phyloP scores from a whole-genome alignment of 2,888 invertebrate species.

The Empis stercorea region DNA sequence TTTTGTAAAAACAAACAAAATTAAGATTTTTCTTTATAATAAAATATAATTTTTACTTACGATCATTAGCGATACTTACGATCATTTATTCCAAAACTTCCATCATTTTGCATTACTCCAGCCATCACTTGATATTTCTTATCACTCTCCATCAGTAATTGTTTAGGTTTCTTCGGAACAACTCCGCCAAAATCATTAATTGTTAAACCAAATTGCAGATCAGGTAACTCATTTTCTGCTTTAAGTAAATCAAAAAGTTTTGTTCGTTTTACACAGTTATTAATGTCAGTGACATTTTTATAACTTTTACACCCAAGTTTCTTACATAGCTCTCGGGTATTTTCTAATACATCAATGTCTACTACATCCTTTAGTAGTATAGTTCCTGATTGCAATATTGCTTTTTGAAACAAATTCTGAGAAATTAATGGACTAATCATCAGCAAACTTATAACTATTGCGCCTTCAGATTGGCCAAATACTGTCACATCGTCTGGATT shows the following conservation, averaged over 20 bases:
- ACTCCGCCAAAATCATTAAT: constrained; percentile 19
- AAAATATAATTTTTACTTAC: too few species aligned
- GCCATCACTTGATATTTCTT: constrained; percentile 23
- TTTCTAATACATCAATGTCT: constrained; percentile 28
- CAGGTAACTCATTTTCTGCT: constrained; percentile 15
- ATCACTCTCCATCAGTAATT: constrained; percentile 13
- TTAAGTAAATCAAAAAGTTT: constrained; percentile 21
- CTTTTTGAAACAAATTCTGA: constrained; percentile 34
- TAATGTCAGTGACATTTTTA: constrained; percentile 14
- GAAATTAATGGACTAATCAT: constrained; percentile 33
- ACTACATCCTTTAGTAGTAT: constrained; percentile 38
- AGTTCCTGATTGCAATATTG: constrained; percentile 42
- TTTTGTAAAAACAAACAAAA: too few species aligned
- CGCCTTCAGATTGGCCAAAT: constrained; percentile 43
- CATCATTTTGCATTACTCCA: constrained; percentile 30
- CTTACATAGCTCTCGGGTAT: constrained; percentile 25
- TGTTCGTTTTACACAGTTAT: constrained; percentile 23
- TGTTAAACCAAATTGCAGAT: constrained; percentile 17
- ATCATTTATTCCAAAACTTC: constrained; percentile 15
- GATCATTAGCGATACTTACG: too few species aligned
- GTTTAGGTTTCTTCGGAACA: constrained; percentile 17
- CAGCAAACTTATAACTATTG: constrained; percentile 36
- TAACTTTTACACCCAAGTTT: constrained; percentile 24
- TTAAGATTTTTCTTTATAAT: too few species aligned
- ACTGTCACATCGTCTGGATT: constrained; percentile 38